Evolutionary conservation across 2,113 vertebrate species (phyloP).

Genomic region (Hippocampus mohnikei): DNA sequence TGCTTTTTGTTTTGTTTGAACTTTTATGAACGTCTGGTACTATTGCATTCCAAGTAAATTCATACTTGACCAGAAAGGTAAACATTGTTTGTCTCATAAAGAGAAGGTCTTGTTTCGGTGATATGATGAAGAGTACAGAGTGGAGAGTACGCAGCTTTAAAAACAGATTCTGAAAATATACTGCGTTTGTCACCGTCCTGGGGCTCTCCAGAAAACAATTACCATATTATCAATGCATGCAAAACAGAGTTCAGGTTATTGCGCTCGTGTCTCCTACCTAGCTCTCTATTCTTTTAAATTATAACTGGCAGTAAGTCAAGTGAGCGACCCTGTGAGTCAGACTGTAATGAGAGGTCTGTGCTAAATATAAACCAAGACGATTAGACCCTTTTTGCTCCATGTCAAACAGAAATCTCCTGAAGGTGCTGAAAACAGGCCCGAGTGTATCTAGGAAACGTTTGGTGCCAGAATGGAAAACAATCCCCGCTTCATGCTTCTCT

Average conservation of each 20-base stretch:
- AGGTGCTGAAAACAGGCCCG: conserved; percentile 63
- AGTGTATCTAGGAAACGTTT: conserved; percentile 63
- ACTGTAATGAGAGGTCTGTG: conserved; percentile 33
- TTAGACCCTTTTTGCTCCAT: conserved; percentile 37
- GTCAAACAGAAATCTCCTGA: conserved; percentile 59
- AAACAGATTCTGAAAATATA: too few species aligned
- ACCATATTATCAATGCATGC: conserved; percentile 10
- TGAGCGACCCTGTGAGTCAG: conserved; percentile 22
- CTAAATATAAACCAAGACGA: conserved; percentile 54
- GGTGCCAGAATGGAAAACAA: conserved; percentile 62
- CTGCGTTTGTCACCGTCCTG: neutral
- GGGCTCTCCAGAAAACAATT: neutral
- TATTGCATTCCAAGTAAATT: too few species aligned
- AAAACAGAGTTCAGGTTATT: conserved; percentile 19
- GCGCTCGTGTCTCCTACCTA: conserved; percentile 21
- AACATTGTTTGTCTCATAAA: too few species aligned
- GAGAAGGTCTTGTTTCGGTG: too few species aligned
- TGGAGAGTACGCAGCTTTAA: too few species aligned
- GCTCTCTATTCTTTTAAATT: conserved; percentile 42
- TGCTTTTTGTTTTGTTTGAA: too few species aligned
- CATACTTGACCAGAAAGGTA: too few species aligned
- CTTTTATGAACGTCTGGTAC: too few species aligned
- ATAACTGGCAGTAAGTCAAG: conserved; percentile 51
- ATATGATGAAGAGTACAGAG: too few species aligned
- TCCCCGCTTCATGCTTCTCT: conserved; percentile 55